A percentile compares a stretch with the other conserved stretches of the same genome.
phyloP scores from a whole-genome alignment of 2,797 vertebrate species.

The Chaetodon trifasciatus region DNA sequence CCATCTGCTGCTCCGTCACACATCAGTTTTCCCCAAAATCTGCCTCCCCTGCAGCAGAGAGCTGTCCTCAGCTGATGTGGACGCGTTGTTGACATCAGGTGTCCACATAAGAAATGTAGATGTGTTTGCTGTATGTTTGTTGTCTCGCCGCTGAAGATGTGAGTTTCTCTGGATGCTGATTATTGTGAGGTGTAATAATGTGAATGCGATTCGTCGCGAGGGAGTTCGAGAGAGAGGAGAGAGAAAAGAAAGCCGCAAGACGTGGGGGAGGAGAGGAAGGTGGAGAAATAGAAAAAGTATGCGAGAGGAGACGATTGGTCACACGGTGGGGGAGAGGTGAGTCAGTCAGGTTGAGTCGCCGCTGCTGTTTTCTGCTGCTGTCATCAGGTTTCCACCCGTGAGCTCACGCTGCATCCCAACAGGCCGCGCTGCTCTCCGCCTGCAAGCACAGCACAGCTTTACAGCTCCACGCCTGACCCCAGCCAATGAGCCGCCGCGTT shows the following conservation, averaged over 20 bases:
- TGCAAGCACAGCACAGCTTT: not conserved
- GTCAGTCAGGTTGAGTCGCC: constrained; percentile 15
- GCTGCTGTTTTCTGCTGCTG: constrained; percentile 39
- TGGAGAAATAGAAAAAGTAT: not conserved
- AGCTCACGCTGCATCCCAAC: not conserved
- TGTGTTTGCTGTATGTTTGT: constrained; percentile 2
- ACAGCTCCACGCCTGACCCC: not conserved
- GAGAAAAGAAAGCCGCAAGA: not conserved
- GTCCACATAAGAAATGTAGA: not conserved
- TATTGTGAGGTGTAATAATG: constrained; percentile 40
- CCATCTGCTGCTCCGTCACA: constrained; percentile 9
- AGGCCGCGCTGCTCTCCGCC: not conserved
- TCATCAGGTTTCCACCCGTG: constrained; percentile 40
- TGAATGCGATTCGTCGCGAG: constrained; percentile 32
- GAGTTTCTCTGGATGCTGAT: constrained; percentile 44
- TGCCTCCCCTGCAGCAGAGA: not conserved
- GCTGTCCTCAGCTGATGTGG: not conserved
- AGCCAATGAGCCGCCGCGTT: not conserved
- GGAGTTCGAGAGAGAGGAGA: not conserved
- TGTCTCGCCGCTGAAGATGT: constrained; percentile 8
- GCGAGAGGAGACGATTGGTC: constrained; percentile 32
- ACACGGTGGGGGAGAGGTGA: constrained; percentile 8
- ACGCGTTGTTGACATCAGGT: not conserved
- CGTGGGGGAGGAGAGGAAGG: not conserved
- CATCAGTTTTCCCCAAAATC: not conserved